Base-by-base conservation (phyloP, 1,140 invertebrate species). In the Octopus bimaculoides region DNA sequence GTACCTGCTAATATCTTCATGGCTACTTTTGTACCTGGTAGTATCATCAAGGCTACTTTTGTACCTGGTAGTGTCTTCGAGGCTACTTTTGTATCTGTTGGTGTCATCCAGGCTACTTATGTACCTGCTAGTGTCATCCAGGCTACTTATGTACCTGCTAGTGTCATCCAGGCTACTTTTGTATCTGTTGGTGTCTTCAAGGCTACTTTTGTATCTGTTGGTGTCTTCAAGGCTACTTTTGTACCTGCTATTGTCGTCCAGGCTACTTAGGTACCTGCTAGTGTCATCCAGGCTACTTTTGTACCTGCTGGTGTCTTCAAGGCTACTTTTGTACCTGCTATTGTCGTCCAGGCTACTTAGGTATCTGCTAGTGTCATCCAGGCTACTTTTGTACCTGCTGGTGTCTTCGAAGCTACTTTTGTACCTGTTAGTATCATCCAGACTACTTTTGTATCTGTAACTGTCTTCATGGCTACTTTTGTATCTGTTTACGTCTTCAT, bases 391-490 rank as follows among this genome's bases (percentile, higher is more conserved):
- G 12, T 20, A 79, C 41, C 78, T 74, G 26, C 4, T n/a, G 10
- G 52, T 52, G 9, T 71, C 66, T 5, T 71, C 66, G 4, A 71
- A 6, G 20, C 86, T 86, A 81, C 89, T 85, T 81, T 88, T 17
- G 12, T 20, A 79, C 41, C 78, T 74, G 26, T 17, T n/a, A 52
- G 52, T 52, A 41, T 71, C 66, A n/a, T 71, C 66, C 17, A 71
- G 26, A 20, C 86, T 86, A 81, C 89, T 85, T 81, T 88, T 87
- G 66, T 83, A 83, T 88, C 88, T 89, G 77, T 17, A 79, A 75
- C 20, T 52, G 71, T 55, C 71, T 41, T 41, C 26, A 41, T 2
- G 26, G 26, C 26, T 41, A 41, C 26, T 41, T 41, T 71, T 78
- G 4, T 78, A 17, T 66, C 54, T 41, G 20, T 14, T 26, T 14